Base-by-base conservation (phyloP, 1,140 invertebrate genomes). In the Musca domestica region DNA sequence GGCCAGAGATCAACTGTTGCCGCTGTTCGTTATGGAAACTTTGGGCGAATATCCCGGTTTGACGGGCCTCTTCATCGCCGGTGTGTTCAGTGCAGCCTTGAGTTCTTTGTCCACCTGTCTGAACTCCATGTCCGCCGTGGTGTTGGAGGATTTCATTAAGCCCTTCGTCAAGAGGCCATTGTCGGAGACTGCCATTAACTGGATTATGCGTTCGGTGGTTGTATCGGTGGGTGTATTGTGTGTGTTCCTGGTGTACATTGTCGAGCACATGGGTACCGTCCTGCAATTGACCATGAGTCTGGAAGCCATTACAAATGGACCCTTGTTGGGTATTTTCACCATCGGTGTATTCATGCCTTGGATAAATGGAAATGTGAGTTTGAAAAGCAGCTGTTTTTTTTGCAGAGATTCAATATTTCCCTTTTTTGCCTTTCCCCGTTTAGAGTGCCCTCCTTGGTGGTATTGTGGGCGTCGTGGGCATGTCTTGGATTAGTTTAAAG, bases 401-500 rank as follows among this genome's bases (percentile, higher is more conserved):
- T 17, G 17, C 7, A 19, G 12, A 17, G 2, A n/a, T 12, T 22
- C 41, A 56, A 30, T 51, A 47, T 56, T 41, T 52, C 27, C 14
- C 49, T 17, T n/a, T 49, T 10, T 48, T 56, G 4, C 66, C 19
- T 41, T 64, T 15, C 6, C 19, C 23, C 46, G 27, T 49, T 68
- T 63, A 94, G 91, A 93, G 93, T 52, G 92, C 92, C 0, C 82
- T 92, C 63, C 80, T 83, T 25, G 93, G 93, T 17, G 87, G 90
- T 0, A 58, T 93, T 0, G 75, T 85, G 25, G 87, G 90, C 61
- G 81, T 94, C 3, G 75, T 84, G 5, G 83, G 92, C 15, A 88
- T 92, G 71, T 87, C 89, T 7, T 95, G 92, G 91, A 88, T 95
- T 54, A 92, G 89, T 30, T 83, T 95, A 12, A 91, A 93, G 22